Evolutionary conservation across 2,113 vertebrate genomes (phyloP), one percentile per base, ranked within the genome.

Genomic region (Addax nasomaculatus): DNA sequence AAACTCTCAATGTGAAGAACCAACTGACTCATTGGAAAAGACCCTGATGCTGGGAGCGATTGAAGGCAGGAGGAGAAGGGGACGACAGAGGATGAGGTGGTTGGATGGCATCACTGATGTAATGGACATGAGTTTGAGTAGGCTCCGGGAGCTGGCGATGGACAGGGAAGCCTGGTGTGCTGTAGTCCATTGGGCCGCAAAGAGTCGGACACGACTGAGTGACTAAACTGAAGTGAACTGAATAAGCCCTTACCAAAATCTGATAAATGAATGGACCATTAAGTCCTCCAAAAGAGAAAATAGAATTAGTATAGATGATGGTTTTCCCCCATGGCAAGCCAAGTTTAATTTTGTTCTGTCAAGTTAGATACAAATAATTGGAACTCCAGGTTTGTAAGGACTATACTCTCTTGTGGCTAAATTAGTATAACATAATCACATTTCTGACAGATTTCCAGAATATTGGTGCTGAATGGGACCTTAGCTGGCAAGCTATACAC

Each of bases 271-370:
- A 30, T 86, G n/a, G 53, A 78, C 91, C 97, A 90, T 96, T 97
- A 97, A 64, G 19, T 84, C 98, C 90, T 97, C 96, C 97, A 97
- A 98, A 98, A 97, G 60, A 95, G 93, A 98, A 98, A 98, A 98
- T 81, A 93, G 96, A 98, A 98, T 98, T 97, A 98, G 97, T 11
- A 29, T 97, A 96, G 97, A 97, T 98, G 98, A 98, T 98, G 93
- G 96, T 94, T 97, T 96, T 88, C 81, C 84, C 57, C 95, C 25
- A n/a, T 97, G 81, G 55, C 29, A 94, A 93, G 33, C 33, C 30
- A 89, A 96, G 53, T 95, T 92, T 94, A 86, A 98, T 98, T 99
- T 98, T 95, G 97, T 97, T 88, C 95, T 98, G 92, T 97, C 97
- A 98, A 98, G 97, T 98, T 98, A 98, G 92, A 93, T 92, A 89